Evolutionary conservation across 2,797 vertebrate species (phyloP), one percentile per base, ranked within the genome.

Genomic region (Darevskia nairensis): DNA sequence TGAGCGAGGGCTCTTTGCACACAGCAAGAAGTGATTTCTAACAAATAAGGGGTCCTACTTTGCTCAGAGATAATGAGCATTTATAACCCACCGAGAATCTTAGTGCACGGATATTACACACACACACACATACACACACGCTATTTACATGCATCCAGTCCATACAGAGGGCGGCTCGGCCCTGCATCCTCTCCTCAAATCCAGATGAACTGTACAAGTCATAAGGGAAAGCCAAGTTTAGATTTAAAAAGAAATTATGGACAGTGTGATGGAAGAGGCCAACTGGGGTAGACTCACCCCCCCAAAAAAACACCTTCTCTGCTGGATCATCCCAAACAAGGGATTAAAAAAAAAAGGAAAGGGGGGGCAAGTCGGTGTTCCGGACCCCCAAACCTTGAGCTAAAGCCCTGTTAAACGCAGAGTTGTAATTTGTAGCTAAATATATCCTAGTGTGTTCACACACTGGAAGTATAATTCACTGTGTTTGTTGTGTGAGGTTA

Each of bases 371-470:
- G 19, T 61, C 79, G 80, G 64, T 32, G 55, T 84, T 82, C 71
- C 68, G 29, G 0, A 50, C 0, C 32, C 17, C 68, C 55, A 81
- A 89, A 81, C n/a, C 71, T 79, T 19, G 80, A 23, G 32, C 90
- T 92, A 86, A 92, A 91, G 84, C 91, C 92, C 90, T 89, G 91
- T 93, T 93, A 94, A 94, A 95, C 90, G 80, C 85, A 85, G 88
- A 78, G 74, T 89, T 25, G 13, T 91, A 94, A 96, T 94, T 93
- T 95, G 94, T 87, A 89, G 90, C 94, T 95, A 94, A 95, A 94
- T 94, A 90, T 92, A 93, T 88, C 88, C 77, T 83, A 46, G 88
- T 86, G 92, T 94, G 92, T 95, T 96, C 93, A 88, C 94, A 89
- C 78, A 86, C 78, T 21, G 84, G 88, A 87, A 91, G 81, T 90